Base-by-base conservation (phyloP, 1,140 invertebrate genomes). In the Asobara japonica region DNA sequence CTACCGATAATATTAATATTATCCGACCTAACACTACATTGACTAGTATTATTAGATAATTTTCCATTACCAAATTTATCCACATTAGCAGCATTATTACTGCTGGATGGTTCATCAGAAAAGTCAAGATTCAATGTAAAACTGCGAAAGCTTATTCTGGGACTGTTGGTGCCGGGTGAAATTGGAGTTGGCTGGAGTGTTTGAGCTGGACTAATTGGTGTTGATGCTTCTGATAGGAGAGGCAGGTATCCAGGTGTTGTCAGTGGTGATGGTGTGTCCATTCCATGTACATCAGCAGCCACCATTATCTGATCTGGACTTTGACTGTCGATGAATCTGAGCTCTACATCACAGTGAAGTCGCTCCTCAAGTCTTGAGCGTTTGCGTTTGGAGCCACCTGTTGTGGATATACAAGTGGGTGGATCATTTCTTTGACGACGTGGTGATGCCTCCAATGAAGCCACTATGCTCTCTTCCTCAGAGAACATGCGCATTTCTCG, bases 401-500 rank as follows among this genome's bases (percentile, higher is more conserved):
- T 83, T 1, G 72, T 71, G 6, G 76, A 67, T 3, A 79, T 76
- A 7, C 78, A 85, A 6, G 81, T 74, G 10, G 70, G 67, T n/a
- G 88, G 88, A 6, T 89, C 88, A n/a, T 75, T 82, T 66, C 84
- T 76, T 6, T 88, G 87, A 33, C 89, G 82, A 64, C 89, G 84
- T 13, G 87, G 88, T 1, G 89, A 87, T 10, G 89, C 90, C 64
- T 90, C 90, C 2, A 88, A 88, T 0, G 90, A 90, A 0, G 89
- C 89, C 3, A 89, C 89, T 61, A 88, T 89, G 2, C 91, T 91
- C 76, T 95, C 94, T 82, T 95, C 94, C 79, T 95, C 94, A 10
- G 93, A 94, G 82, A 96, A 94, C 86, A 95, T 95, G 77, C 93
- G 90, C 90, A 94, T 93, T 85, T 96, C 94, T 0, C 93, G 89